Conservation (phyloP, 37 sponge, comb jelly and placozoan species). For the Hormiphora californensis region DNA sequence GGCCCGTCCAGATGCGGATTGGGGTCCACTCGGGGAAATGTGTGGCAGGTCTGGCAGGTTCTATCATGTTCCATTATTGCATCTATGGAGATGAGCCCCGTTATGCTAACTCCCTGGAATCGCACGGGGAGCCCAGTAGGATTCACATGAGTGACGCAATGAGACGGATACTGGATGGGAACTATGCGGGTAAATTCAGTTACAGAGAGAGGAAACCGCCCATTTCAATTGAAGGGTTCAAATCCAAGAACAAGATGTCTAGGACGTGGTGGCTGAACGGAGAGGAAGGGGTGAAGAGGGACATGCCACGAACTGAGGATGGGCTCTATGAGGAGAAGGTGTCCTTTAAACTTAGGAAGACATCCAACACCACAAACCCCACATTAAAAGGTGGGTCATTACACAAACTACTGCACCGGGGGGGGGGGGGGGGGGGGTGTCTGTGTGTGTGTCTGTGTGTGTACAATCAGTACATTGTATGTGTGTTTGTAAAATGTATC, state of each 20-base stretch:
- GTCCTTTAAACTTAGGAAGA: not conserved
- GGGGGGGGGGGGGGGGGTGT: no score
- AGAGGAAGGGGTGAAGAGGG: conserved; percentile 6
- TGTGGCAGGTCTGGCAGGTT: conserved; percentile 34
- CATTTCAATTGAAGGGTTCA: not conserved
- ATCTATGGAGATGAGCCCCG: conserved; percentile 43
- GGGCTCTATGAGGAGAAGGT: not conserved
- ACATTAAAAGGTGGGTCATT: no score
- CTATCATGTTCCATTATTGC: conserved; percentile 30
- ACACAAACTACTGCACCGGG: no score
- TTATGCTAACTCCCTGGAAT: conserved; percentile 39
- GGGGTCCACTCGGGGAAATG: conserved; percentile 48
- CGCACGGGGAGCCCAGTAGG: conserved; percentile 8
- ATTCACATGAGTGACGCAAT: conserved; percentile 47
- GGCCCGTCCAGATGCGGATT: conserved; percentile 43
- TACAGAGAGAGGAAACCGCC: conserved; percentile 30
- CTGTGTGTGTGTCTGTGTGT: no score
- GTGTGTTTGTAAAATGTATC: no score
- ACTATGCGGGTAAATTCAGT: not conserved
- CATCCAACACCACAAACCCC: conserved; percentile 15
- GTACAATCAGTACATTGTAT: no score
- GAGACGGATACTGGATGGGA: conserved; percentile 3
- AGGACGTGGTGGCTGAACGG: conserved; percentile 47
- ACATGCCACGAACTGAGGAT: conserved; percentile 38
- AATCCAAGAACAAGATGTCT: no score